Evolutionary conservation across 2,113 vertebrate species (phyloP), one percentile per base, ranked within the genome.

Genomic region (Callorhinus ursinus): DNA sequence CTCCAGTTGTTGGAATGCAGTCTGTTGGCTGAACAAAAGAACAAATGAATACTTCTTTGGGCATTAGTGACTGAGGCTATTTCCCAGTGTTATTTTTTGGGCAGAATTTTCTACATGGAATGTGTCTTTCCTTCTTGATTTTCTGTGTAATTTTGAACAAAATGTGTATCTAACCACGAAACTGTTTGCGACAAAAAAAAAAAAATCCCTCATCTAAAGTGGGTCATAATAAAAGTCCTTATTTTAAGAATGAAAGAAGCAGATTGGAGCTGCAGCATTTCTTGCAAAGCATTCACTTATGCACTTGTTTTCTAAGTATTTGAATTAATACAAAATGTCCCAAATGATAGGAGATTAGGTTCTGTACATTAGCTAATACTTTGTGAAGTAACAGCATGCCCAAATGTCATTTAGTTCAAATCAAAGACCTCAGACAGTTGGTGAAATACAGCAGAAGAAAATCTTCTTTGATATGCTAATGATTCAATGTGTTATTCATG

Each of bases 381-480:
- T 88, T 89, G 89, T 42, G 96, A 98, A 97, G 92, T 1, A 91
- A 46, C 49, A 93, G 94, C 15, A 46, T 16, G 53, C 55, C 69
- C 31, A 42, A 91, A 88, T 92, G 81, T 86, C 69, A 0, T 46
- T 51, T 89, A 95, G 67, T 97, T 96, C 59, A 96, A 97, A 97
- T 98, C 81, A 96, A 97, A 98, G 51, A 6, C 81, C 21, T 80
- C 46, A 96, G 86, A 82, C 81, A 22, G 28, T 95, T 97, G 65
- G n/a, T 71, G 93, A 97, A 55, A n/a, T 42, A 8, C 88, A 51
- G 95, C 36, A 84, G n/a, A 36, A 86, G 21, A 12, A 84, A 94
- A 59, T 11, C 5, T 83, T 36, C 85, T 98, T 96, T 98, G 94
- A 95, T 97, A 96, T 98, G 95, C 33, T 98, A 98, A 98, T 98